Evolutionary conservation across 2,797 vertebrate genomes (phyloP), one percentile per base, ranked within the genome.

Genomic region (Amblyopsis hoosieri): DNA sequence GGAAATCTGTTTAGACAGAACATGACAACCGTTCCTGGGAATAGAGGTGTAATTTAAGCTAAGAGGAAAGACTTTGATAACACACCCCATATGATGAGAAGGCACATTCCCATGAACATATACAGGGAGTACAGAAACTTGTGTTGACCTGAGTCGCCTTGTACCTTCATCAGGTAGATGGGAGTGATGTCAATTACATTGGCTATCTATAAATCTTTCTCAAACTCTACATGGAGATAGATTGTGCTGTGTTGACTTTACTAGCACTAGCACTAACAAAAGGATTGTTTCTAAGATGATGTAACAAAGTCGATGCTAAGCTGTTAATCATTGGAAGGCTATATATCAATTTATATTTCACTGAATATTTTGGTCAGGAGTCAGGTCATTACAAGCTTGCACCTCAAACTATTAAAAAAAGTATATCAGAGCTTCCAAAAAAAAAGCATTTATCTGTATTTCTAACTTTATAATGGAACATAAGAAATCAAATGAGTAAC

Each of bases 261-360:
- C 19, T 19, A 19, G 19, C 19, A 19, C 19, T 37, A 37, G 33
- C 33, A 37, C 33, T 8, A 37, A 8, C 33, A 37, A 37, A 6
- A 33, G 42, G 48, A 52, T 83, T 85, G 74, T 76, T 65, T 8
- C 13, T 23, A 6, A 33, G 58, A 54, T 10, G 8, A 61, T 15
- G 45, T 33, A 33, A 59, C 57, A 54, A 61, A 57, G 64, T 23
- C 29, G 11, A 60, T 47, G 23, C 53, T 63, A 76, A 75, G 49
- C 50, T 62, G 56, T 29, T 13, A 65, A 49, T 70, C 60, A 62
- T 55, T 46, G 8, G 48, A 19, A 61, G 48, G 67, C 65, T 83
- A 78, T 76, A 80, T 37, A 37, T 37, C 33, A 5, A 33, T 33
- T 37, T 37, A 64, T 46, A 62, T 53, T 49, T 62, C 31, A 55